A percentile compares a stretch with the other conserved stretches of the same genome.
These are phyloP conservation scores for Lethenteron reissneri DNA, from an alignment of 2,113 vertebrate species.

Conservation along the genomic window DNA sequence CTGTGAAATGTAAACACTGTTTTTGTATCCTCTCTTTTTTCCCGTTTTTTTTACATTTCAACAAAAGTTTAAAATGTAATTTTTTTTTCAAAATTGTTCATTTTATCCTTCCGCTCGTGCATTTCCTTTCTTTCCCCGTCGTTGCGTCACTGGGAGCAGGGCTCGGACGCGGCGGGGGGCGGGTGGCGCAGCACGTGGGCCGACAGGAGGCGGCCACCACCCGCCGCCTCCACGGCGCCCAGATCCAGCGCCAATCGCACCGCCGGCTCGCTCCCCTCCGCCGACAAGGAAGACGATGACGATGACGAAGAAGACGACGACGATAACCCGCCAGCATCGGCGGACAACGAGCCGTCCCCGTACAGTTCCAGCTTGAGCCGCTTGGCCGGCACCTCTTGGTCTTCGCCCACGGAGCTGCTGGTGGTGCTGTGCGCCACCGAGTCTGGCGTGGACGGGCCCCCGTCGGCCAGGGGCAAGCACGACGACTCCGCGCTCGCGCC, in stretches of 20 bases:
- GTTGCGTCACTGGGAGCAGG: neutral
- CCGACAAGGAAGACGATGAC: too few species aligned
- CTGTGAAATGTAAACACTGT: too few species aligned
- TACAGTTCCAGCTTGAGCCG: constrained; percentile 5
- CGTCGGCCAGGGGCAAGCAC: neutral
- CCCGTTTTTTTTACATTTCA: too few species aligned
- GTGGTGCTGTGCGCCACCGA: constrained; percentile 2
- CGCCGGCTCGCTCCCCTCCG: too few species aligned
- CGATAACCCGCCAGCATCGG: too few species aligned
- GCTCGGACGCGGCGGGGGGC: neutral
- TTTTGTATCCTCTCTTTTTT: too few species aligned
- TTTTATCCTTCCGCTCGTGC: too few species aligned
- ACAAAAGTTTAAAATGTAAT: too few species aligned
- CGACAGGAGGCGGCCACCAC: neutral
- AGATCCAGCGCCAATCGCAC: too few species aligned
- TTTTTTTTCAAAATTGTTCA: too few species aligned
- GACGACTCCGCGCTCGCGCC: neutral
- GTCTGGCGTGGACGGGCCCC: constrained; percentile 3
- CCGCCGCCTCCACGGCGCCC: neutral
- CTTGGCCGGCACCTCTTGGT: constrained; percentile 1
- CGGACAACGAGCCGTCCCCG: neutral
- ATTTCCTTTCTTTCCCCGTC: too few species aligned
- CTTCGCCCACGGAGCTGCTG: constrained; percentile 1
- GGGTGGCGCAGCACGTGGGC: constrained; percentile 2
- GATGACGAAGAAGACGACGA: too few species aligned